phyloP scores from a whole-genome alignment of 2,888 invertebrate species.

The Protophormia terraenovae region DNA sequence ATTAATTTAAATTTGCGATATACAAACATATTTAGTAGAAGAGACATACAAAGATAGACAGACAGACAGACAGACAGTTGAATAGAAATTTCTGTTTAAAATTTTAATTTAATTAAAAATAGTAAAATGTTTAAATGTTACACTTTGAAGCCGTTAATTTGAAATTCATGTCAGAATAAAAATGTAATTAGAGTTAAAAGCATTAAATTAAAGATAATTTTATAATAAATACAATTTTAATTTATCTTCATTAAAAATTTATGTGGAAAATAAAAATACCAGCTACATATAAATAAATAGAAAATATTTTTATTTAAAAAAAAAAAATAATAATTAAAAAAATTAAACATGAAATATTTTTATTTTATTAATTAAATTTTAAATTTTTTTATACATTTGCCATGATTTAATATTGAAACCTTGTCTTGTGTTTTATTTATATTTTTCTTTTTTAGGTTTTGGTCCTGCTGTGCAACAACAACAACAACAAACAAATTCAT shows the following conservation, averaged over 20 bases:
- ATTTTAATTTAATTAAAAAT: constrained; percentile 13
- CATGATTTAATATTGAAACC: background rate
- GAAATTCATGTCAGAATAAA: no score
- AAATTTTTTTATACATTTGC: background rate
- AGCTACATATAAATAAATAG: no score
- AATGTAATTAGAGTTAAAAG: background rate
- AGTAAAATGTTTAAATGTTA: background rate
- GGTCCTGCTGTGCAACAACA: constrained; percentile 80
- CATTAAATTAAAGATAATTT: background rate
- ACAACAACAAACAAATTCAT: constrained; percentile 72
- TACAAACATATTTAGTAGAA: background rate
- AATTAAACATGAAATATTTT: no score
- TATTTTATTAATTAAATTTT: no score
- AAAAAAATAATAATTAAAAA: no score
- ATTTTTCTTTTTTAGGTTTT: constrained; percentile 80
- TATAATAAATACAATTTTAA: background rate
- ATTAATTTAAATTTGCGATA: constrained; percentile 3
- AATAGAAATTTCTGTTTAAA: background rate
- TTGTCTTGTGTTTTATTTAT: background rate
- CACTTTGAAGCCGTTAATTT: background rate
- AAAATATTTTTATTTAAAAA: no score
- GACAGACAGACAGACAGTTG: background rate
- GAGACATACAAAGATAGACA: background rate
- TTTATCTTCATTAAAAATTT: constrained; percentile 15
- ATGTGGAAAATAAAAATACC: background rate